phyloP scores from a whole-genome alignment of 2,888 invertebrate genomes.

The Athrips mouffetella region DNA sequence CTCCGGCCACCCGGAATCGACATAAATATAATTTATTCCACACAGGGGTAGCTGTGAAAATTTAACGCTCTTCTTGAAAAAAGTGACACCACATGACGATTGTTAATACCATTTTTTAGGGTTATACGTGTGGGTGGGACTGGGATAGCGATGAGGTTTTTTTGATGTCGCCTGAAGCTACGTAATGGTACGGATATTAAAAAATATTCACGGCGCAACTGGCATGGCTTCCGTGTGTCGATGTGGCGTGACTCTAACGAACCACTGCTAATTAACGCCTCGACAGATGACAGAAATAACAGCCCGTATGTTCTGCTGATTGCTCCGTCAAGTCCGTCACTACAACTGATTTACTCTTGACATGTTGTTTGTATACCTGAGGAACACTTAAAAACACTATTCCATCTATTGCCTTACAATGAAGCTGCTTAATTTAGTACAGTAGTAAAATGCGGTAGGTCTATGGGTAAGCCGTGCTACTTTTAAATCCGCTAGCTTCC shows the following conservation, averaged over 20 bases:
- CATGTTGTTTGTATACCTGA: background rate
- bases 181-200: conserved; percentile 42
- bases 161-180: conserved; percentile 50
- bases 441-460: no score
- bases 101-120: conserved; percentile 37
- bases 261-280: conserved; percentile 40
- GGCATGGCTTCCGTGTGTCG: conserved; percentile 46
- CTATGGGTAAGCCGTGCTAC: no score
- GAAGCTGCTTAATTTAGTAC: no score
- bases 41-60: conserved; percentile 70
- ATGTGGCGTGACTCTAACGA: conserved; percentile 34
- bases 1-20: conserved; percentile 70
- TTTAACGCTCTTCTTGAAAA: conserved; percentile 63
- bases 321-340: conserved; percentile 17
- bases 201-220: conserved; percentile 66
- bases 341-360: background rate
- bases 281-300: conserved; percentile 33
- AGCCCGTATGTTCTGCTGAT: background rate
- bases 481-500: no score
- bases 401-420: no score
- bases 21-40: conserved; percentile 72
- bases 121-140: conserved; percentile 49
- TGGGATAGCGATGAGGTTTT: conserved; percentile 34
- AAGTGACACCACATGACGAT: conserved; percentile 63
- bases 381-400: background rate